Evolutionary conservation across 2,113 vertebrate species (phyloP), one percentile per base, ranked within the genome.

Genomic region (Smithornis capensis): DNA sequence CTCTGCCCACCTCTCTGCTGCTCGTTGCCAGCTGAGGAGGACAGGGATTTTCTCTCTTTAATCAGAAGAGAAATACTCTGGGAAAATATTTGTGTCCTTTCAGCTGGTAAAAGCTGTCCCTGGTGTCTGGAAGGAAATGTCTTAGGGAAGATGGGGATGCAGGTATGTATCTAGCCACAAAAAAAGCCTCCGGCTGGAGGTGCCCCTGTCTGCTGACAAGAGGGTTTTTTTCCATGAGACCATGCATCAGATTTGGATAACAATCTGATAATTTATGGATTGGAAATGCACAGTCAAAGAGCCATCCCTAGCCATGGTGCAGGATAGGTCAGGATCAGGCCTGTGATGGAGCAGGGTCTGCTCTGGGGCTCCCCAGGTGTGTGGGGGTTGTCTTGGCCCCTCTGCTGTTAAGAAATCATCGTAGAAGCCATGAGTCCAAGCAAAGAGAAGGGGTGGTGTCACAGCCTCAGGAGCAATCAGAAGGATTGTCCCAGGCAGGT

Each of bases 341-440:
- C 37, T 14, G 47, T 1, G 33, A 8, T 7, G 42, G 50, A 38
- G 12, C 42, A 8, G 16, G 37, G 37, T 24, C 13, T 18, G 33
- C 33, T 11, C 62, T 2, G 45, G 33, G n/a, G 8, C 7, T 33
- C 40, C 60, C 27, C 25, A 5, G 8, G 2, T 7, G 21, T 27
- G 40, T 3, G 1, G 5, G 53, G 44, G 42, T 2, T 8, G 12
- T 2, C 4, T 19, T 12, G 5, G 14, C 44, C 25, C 25, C 60
- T 60, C 12, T 7, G 22, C 23, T 12, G 5, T 11, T 19, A 21
- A 38, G 40, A 44, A 50, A 3, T 19, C 49, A 0, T 3, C 4
- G 6, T 50, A 35, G 74, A 52, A 60, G 68, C 50, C 1, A 0
- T 24, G 52, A 40, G 29, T 1, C 31, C 2, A 1, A 33, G 40